Evolutionary conservation across 2,888 invertebrate genomes (phyloP), one percentile per base, ranked within the genome.

Genomic region (Sarcophaga caerulescens): DNA sequence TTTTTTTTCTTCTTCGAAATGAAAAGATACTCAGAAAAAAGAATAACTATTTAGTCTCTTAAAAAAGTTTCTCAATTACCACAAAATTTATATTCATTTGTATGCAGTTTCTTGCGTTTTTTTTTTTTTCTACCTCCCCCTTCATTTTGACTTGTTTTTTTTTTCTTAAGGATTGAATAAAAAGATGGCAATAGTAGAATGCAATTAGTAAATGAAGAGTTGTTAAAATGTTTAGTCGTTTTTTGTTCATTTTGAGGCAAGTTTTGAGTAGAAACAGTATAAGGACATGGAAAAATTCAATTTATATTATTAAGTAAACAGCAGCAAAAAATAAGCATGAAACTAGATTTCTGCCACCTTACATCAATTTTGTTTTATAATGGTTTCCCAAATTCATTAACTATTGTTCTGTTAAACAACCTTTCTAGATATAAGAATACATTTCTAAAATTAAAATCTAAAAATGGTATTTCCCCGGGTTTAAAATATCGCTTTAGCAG

Each of bases 61-160:
- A 60, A 79, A 52, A 52, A 84, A 79, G 79, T 79, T 84, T 84
- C 79, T 79, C 84, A 84, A 84, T 84, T 79, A 84, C 84, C 75
- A 75, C 57, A 75, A 84, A 79, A 84, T 75, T 79, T 79, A 75
- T 84, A 83, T 74, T 83, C 74, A 75, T 79, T 68, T 78, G 68
- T 59, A 44, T 62, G 78, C 74, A 79, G 57, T 84, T 84, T 70
- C 52, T 52, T 69, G 47, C n/a, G 6, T 17, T 63, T 70, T 45
- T 47, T 14, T 52, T 3, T 47, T 52, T 14, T 14, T 14, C 17
- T 14, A 35, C 35, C 35, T 35, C 35, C 11, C 14, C 60, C 44
- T 62, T 69, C 60, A 63, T 70, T 71, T 68, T 68, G 35, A 17
- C 21, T 79, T 57, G 21, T 65, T 69, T 44, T 19, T 52, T 14